Evolutionary conservation across 1,140 invertebrate species (phyloP), one percentile per base, ranked within the genome.

Genomic region (Odontomachus brunneus): DNA sequence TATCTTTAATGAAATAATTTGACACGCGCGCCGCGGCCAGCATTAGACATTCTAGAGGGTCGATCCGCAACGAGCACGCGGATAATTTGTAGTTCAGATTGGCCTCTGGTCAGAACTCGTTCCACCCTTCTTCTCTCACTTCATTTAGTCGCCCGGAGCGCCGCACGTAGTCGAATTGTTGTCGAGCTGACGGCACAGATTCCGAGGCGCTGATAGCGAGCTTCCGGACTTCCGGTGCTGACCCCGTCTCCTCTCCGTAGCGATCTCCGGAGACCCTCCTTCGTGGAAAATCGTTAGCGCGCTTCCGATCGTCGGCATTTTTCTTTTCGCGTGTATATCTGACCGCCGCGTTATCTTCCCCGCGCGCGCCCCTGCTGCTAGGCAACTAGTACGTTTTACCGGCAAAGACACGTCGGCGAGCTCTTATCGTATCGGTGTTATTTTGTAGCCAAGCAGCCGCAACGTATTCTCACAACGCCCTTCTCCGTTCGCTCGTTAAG

Each of bases 161-260:
- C 62, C 60, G 22, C 44, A 26, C 63, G 33, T 53, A 55, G 65
- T 48, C 81, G 84, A 76, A 38, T 80, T 74, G 60, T 73, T 59
- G 65, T 69, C 57, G 86, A 89, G 93, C 93, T 93, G 93, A 93
- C 92, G 82, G 89, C 82, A 91, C 71, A 91, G 93, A 93, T 93
- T 90, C 90, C 92, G 85, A 91, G 86, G 83, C 82, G 84, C 85
- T 87, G 93, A 93, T 93, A 93, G 86, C 84, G 85, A 89, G 74
- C 87, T 91, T 90, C 91, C 89, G 87, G 90, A 89, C 76, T 90
- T 92, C 92, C 92, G 91, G 87, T 89, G 90, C 87, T 91, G 91
- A 92, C 89, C 90, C 90, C 60, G 78, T 80, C 74, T 84, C 72
- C 74, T 84, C 72, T 71, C n/a, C 69, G 83, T 63, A 62, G 80